Evolutionary conservation across 2,113 vertebrate genomes (phyloP), one percentile per base, ranked within the genome.

Genomic region (Oncorhynchus clarkii): DNA sequence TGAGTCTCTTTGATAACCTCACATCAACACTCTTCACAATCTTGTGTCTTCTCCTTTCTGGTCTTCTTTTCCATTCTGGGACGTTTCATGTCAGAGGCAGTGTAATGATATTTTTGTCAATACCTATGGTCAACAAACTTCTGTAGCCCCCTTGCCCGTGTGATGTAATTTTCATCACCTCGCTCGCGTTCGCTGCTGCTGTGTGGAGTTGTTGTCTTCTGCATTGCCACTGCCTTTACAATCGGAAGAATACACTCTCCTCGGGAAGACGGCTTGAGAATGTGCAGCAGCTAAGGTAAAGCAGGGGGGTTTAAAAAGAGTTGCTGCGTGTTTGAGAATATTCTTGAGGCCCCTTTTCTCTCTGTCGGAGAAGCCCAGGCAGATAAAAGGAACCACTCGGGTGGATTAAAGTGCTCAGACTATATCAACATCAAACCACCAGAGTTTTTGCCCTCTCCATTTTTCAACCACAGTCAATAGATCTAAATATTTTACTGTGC

Each of bases 401-500:
- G 95, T 96, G 95, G 94, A 97, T 97, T 98, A 96, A 96, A 96
- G 96, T 97, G 94, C 94, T 95, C 93, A 95, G 95, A 97, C 95
- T 94, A 95, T 96, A 98, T 97, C 96, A 97, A 96, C 96, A 96
- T 98, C 96, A 98, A 97, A 96, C 96, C 96, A 95, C 96, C 85
- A 93, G 96, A 97, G 96, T 97, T 97, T 92, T 96, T 95, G 92
- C 95, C 95, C 96, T 96, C 96, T 96, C 95, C 96, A 96, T 96
- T 98, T 97, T 96, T 97, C 95, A 97, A 96, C 95, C 94, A 85
- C 94, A 96, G 97, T 99, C 96, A 98, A 98, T 98, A 99, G 95
- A 99, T 99, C 96, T 99, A 99, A 98, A 99, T 99, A 98, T 99
- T 99, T 99, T 94, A 99, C 96, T 93, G 95, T 95, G 96, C 96